Conservation (phyloP, 2,888 invertebrate genomes). For the Eulithis testata region DNA sequence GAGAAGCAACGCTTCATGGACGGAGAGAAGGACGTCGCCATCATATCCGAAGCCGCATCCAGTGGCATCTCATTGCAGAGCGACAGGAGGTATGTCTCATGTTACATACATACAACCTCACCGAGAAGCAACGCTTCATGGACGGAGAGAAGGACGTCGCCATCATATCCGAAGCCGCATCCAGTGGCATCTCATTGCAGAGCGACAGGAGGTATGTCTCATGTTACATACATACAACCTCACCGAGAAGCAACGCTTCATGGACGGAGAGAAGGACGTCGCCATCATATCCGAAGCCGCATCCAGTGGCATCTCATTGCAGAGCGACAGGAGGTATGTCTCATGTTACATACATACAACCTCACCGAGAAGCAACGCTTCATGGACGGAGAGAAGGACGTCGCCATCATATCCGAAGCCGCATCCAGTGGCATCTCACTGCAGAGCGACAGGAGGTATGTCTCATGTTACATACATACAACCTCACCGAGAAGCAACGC, state of each 20-base stretch:
- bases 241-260: constrained; percentile 95
- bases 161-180: constrained; percentile 99
- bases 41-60: constrained; percentile 99
- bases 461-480: too few species aligned
- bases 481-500: constrained; percentile 94
- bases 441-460: constrained; percentile 93
- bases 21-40: constrained; percentile 98
- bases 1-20: constrained; percentile 98
- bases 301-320: constrained; percentile 98
- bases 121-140: constrained; percentile 97
- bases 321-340: constrained; percentile 91
- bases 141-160: constrained; percentile 99
- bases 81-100: constrained; percentile 86
- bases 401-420: constrained; percentile 99
- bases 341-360: too few species aligned
- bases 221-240: too few species aligned
- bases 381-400: constrained; percentile 99
- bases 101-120: too few species aligned
- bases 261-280: constrained; percentile 99
- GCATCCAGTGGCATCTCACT: constrained; percentile 99
- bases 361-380: constrained; percentile 95
- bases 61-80: constrained; percentile 98
- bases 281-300: constrained; percentile 99
- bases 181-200: constrained; percentile 98
- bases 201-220: constrained; percentile 89